Evolutionary conservation across 2,888 invertebrate genomes (phyloP).

Genomic region (Drosophila borealis): DNA sequence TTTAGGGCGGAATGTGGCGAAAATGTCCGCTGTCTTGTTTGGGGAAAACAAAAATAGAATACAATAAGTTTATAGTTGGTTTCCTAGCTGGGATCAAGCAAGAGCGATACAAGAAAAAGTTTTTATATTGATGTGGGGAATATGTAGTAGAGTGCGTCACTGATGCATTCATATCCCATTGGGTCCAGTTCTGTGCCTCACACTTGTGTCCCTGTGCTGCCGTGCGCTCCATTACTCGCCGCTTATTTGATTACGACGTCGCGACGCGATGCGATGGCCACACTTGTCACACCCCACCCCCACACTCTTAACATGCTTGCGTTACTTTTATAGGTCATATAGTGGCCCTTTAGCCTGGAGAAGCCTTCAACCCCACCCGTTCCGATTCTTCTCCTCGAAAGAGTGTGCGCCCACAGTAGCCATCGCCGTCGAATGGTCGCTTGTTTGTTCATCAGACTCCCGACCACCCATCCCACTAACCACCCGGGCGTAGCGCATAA

Average conservation of each 20-base stretch:
- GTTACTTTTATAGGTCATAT: conserved; percentile 68
- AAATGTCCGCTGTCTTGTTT: conserved; percentile 78
- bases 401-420: conserved; percentile 43
- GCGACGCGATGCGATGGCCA: conserved; percentile 38
- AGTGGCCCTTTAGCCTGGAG: conserved; percentile 46
- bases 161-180: conserved; percentile 79
- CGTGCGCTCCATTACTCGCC: conserved; percentile 67
- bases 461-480: conserved; percentile 23
- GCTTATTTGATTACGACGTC: conserved; percentile 73
- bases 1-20: conserved; percentile 5
- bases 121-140: conserved; percentile 51
- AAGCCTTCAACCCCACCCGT: conserved; percentile 18
- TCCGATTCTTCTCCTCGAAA: conserved; percentile 1
- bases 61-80: conserved; percentile 74
- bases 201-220: conserved; percentile 10
- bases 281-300: conserved; percentile 31
- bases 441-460: conserved; percentile 57
- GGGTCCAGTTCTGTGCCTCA: conserved; percentile 70
- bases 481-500: conserved; percentile 6
- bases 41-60: conserved; percentile 54
- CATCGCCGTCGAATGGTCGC: conserved; percentile 55
- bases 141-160: conserved; percentile 36
- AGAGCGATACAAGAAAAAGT: conserved; percentile 23
- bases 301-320: conserved; percentile 20
- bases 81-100: conserved; percentile 26